A percentile compares a stretch with the other conserved stretches of the same genome.
Conservation (phyloP, 2,113 vertebrate species). For the Riparia riparia region DNA sequence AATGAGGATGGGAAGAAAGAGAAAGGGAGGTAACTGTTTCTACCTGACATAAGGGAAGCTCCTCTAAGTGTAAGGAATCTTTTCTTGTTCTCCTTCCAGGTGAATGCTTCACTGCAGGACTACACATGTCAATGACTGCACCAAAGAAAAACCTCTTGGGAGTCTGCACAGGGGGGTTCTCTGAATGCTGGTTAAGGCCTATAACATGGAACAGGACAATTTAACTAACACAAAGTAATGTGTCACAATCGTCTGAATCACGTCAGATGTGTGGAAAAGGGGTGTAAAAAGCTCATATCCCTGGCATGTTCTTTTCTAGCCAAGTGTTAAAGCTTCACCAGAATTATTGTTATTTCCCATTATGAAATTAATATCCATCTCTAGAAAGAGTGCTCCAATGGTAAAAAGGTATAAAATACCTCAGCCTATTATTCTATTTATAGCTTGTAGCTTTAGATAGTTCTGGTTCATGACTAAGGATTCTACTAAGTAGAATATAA, state of each 20-base stretch:
- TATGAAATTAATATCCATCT: not conserved
- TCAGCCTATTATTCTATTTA: not conserved
- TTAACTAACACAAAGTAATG: not conserved
- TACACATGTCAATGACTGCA: constrained; percentile 67
- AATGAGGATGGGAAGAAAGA: not conserved
- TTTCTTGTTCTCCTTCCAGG: constrained; percentile 52
- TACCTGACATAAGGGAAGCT: constrained; percentile 82
- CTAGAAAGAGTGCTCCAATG: not conserved
- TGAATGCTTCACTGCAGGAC: constrained; percentile 62
- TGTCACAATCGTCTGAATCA: not conserved
- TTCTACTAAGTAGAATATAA: constrained; percentile 14
- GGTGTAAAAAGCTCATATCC: not conserved
- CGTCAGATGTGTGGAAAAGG: not conserved
- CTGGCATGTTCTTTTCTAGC: not conserved
- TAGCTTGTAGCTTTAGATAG: constrained; percentile 22
- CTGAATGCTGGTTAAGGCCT: constrained; percentile 48
- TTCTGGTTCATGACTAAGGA: constrained; percentile 26
- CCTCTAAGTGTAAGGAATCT: constrained; percentile 34
- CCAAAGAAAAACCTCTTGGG: constrained; percentile 91
- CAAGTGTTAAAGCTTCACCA: not conserved
- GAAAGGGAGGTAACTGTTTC: not conserved
- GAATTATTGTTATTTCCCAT: not conserved
- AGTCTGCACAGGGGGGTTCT: constrained; percentile 73
- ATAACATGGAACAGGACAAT: constrained; percentile 1
- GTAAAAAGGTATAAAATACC: not conserved